These are phyloP conservation scores for Columbina picui DNA, from an alignment of 2,113 vertebrate species.

Conservation along the genomic window DNA sequence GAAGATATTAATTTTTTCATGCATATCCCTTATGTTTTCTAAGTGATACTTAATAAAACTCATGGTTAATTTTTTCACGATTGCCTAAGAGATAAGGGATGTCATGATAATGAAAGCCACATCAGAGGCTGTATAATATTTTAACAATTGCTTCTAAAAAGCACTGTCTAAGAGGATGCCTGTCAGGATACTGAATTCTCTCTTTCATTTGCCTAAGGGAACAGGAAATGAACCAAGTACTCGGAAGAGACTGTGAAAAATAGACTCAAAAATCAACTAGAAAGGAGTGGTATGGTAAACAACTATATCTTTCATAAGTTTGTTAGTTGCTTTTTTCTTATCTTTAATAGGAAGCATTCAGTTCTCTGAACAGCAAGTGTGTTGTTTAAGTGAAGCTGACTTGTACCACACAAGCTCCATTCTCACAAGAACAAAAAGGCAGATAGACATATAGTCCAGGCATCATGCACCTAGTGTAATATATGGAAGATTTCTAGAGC, in stretches of 20 bases:
- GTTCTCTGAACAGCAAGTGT: not conserved
- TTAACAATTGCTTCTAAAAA: accelerated
- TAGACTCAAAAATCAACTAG: not conserved
- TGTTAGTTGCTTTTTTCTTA: not conserved
- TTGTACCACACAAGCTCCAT: not conserved
- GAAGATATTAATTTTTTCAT: not conserved
- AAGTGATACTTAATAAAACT: not conserved
- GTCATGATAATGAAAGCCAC: not conserved
- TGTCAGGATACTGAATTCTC: not conserved
- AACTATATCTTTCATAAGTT: not conserved
- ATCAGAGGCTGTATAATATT: not conserved
- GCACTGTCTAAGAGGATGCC: not conserved
- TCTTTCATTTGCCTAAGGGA: not conserved
- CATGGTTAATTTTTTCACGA: not conserved
- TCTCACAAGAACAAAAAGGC: not conserved
- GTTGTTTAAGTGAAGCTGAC: not conserved
- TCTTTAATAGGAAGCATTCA: not conserved
- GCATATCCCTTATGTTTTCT: not conserved
- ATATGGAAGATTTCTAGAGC: not conserved
- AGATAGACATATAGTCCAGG: not conserved
- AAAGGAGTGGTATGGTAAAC: not conserved
- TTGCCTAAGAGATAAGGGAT: not conserved
- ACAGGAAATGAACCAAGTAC: not conserved
- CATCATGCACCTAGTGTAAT: not conserved
- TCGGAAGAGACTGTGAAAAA: not conserved